Evolutionary conservation across 2,797 vertebrate genomes (phyloP).

Genomic region (Phalanger gymnotis): DNA sequence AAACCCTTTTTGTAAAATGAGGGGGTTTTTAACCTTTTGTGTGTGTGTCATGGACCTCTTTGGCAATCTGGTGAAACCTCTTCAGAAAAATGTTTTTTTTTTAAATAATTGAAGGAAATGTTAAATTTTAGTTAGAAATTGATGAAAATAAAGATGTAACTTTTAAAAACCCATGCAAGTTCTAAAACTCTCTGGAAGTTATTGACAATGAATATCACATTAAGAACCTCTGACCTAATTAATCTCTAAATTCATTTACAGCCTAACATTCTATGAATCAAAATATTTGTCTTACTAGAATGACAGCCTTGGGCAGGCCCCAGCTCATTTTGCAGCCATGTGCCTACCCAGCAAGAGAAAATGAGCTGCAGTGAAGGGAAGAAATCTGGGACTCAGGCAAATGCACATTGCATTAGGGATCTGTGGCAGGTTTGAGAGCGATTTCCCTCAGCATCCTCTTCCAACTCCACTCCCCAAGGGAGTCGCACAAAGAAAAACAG

Average conservation of each 20-base stretch:
- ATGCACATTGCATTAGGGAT: not conserved
- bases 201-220: not conserved
- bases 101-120: not conserved
- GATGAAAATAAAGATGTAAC: not conserved
- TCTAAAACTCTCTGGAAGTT: not conserved
- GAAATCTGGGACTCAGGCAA: not conserved
- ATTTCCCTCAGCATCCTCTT: not conserved
- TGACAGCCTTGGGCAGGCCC: not conserved
- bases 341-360: not conserved
- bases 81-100: not conserved
- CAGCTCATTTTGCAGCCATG: not conserved
- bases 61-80: not conserved
- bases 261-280: not conserved
- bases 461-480: not conserved
- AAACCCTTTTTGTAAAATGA: no score
- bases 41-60: no score
- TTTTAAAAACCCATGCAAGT: not conserved
- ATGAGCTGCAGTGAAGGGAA: not conserved
- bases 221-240: not conserved
- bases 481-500: not conserved
- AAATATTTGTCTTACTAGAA: not conserved
- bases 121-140: not conserved
- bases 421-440: not conserved
- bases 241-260: not conserved
- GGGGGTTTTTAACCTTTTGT: no score